A percentile compares a stretch with the other conserved stretches of the same genome.
Evolutionary conservation across 1,140 invertebrate species (phyloP).

Genomic region (Drosophila persimilis): DNA sequence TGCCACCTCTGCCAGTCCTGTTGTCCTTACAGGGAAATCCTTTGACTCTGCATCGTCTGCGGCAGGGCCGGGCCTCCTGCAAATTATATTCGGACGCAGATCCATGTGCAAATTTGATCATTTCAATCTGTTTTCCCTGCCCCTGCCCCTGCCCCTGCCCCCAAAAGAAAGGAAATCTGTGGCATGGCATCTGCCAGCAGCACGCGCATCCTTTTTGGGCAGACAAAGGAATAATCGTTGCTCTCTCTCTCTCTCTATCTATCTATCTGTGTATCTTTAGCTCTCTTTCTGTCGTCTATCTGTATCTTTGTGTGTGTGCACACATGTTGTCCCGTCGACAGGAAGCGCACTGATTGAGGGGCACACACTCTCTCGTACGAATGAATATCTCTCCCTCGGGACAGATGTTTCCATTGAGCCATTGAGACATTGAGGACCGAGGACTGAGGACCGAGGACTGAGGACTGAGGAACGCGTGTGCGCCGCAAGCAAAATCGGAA

Average conservation of each 20-base stretch:
- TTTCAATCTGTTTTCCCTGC: conserved; percentile 47
- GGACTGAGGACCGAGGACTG: conserved; percentile 11
- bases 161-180: no score
- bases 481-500: conserved; percentile 55
- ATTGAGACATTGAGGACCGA: conserved; percentile 14
- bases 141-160: conserved; percentile 2
- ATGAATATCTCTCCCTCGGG: conserved; percentile 49
- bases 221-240: conserved; percentile 35
- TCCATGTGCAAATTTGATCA: conserved; percentile 68
- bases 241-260: neutral
- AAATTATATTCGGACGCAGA: conserved; percentile 4
- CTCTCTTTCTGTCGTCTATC: conserved; percentile 2
- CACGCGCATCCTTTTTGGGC: conserved; percentile 70
- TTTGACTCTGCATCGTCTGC: conserved; percentile 46
- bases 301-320: conserved; percentile 33
- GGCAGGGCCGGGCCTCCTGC: neutral
- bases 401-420: conserved; percentile 57
- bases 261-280: conserved; percentile 12
- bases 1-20: neutral
- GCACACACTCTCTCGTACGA: conserved; percentile 8
- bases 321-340: conserved; percentile 56
- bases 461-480: conserved; percentile 57
- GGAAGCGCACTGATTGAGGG: conserved; percentile 79
- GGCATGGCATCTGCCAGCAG: conserved; percentile 62
- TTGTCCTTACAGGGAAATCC: conserved; percentile 34